Conservation (phyloP, 2,888 invertebrate genomes). For the Subacronicta megacephala region DNA sequence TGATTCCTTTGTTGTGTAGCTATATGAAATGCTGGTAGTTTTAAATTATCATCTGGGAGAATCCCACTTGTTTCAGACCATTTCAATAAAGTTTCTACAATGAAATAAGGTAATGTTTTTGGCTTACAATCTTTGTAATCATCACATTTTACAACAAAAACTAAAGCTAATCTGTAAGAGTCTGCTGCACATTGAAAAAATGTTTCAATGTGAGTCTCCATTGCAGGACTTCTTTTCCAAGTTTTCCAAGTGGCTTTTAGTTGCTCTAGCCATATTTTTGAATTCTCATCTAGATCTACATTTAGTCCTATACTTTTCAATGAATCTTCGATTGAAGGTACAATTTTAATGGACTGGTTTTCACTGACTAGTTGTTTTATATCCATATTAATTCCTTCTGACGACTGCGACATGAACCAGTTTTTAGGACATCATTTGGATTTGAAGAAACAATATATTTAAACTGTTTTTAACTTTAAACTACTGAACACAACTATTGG, state of each 20-base stretch:
- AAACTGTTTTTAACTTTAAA: slow-evolving; percentile 16
- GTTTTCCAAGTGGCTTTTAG: slow-evolving; percentile 81
- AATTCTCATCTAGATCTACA: slow-evolving; percentile 79
- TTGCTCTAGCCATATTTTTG: slow-evolving; percentile 79
- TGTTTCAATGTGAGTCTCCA: slow-evolving; percentile 83
- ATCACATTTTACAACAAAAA: slow-evolving; percentile 90
- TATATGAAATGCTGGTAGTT: slow-evolving; percentile 93
- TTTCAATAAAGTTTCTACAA: slow-evolving; percentile 90
- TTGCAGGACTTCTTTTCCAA: slow-evolving; percentile 89
- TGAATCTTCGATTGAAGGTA: slow-evolving; percentile 84
- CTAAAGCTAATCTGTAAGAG: slow-evolving; percentile 90
- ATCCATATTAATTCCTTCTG: slow-evolving; percentile 59
- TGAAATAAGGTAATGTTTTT: slow-evolving; percentile 90
- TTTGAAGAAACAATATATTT: slow-evolving; percentile 4
- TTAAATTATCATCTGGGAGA: slow-evolving; percentile 87
- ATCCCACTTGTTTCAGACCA: slow-evolving; percentile 79
- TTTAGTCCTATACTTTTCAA: slow-evolving; percentile 76
- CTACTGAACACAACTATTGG: slow-evolving; percentile 45
- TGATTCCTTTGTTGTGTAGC: slow-evolving; percentile 92
- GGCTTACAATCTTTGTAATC: slow-evolving; percentile 91
- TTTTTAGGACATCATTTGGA: slow-evolving; percentile 23
- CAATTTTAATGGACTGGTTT: slow-evolving; percentile 84
- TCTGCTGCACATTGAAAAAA: slow-evolving; percentile 87
- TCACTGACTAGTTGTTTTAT: slow-evolving; percentile 71
- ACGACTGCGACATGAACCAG: slow-evolving; percentile 4